Conservation (phyloP, 1,140 invertebrate species). For the Aphaenogaster floridana region DNA sequence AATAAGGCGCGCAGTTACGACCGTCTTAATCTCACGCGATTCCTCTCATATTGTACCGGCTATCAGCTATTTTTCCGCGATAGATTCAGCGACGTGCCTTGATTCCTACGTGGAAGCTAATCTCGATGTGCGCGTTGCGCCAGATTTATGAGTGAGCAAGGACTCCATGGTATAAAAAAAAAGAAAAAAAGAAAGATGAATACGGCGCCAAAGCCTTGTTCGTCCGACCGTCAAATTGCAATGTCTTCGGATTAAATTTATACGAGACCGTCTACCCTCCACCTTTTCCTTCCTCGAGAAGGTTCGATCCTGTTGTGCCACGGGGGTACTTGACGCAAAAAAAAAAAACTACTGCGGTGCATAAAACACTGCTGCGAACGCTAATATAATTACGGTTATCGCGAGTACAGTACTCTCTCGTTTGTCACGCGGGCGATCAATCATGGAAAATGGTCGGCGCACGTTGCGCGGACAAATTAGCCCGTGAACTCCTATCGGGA, state of each 20-base stretch:
- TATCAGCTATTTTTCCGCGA: not conserved
- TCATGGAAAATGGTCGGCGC: conserved; percentile 18
- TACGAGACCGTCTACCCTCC: conserved; percentile 23
- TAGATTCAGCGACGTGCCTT: not conserved
- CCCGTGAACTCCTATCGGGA: not conserved
- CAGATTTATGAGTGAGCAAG: conserved; percentile 39
- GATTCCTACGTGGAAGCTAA: conserved; percentile 20
- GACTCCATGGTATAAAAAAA: conserved; percentile 1
- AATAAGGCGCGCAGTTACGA: not conserved
- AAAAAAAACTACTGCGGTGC: conserved; percentile 32
- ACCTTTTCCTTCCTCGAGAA: not conserved
- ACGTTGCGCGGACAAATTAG: conserved; percentile 36
- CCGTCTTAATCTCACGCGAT: not conserved
- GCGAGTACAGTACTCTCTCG: not conserved
- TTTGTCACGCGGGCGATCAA: conserved; percentile 32
- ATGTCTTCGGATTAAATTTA: conserved; percentile 72
- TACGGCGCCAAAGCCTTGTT: conserved; percentile 21
- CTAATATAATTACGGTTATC: conserved; percentile 18
- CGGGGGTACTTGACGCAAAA: not conserved
- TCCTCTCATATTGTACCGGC: not conserved
- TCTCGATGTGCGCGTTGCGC: conserved; percentile 20
- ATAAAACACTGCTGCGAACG: not conserved
- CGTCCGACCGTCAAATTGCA: conserved; percentile 68
- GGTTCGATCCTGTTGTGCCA: not conserved
- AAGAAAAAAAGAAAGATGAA: not conserved